Conservation (phyloP, 2,113 vertebrate species). For the Platysteira castanea region DNA sequence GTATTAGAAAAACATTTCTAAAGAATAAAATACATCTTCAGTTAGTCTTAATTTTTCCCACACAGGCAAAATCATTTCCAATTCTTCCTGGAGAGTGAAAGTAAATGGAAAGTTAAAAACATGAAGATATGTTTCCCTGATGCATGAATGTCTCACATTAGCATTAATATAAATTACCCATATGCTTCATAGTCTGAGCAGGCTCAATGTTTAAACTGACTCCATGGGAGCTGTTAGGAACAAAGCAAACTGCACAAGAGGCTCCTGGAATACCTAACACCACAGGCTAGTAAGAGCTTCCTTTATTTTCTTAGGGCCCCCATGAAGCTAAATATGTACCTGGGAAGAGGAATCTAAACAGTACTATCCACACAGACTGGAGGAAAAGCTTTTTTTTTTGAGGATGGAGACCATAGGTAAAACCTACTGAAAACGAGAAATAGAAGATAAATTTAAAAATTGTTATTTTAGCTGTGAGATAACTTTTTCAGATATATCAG, state of each 20-base stretch:
- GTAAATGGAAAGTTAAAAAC: background rate
- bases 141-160: background rate
- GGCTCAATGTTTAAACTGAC: background rate
- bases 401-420: background rate
- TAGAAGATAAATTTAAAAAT: background rate
- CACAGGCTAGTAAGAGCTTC: background rate
- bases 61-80: background rate
- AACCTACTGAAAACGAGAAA: background rate
- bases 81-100: background rate
- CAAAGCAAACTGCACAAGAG: background rate
- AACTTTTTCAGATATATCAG: background rate
- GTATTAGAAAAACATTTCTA: background rate
- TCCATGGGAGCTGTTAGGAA: background rate
- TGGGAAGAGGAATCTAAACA: background rate
- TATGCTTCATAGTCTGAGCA: background rate
- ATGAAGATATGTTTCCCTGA: background rate
- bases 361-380: background rate
- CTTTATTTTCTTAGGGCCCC: background rate
- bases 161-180: background rate
- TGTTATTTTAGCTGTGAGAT: background rate
- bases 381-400: background rate
- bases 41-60: background rate
- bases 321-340: background rate
- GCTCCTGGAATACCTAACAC: background rate
- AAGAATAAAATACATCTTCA: background rate